phyloP scores from a whole-genome alignment of 2,113 vertebrate genomes.

The Meles meles region DNA sequence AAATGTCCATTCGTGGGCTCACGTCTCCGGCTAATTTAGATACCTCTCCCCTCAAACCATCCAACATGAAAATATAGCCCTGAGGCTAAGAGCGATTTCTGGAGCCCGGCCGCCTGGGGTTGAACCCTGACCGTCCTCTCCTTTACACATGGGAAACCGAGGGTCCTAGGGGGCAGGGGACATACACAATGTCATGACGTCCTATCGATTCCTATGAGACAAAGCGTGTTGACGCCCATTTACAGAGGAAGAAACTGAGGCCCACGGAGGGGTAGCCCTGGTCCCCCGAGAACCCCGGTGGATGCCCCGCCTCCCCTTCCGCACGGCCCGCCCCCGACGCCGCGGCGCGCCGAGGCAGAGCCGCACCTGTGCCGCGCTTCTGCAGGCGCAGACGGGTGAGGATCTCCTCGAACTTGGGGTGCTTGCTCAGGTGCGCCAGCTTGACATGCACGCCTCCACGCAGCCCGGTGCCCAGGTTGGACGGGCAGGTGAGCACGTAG shows the following conservation, averaged over 20 bases:
- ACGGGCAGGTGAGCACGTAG: constrained; percentile 95
- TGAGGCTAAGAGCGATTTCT: background rate
- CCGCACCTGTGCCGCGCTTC: constrained; percentile 95
- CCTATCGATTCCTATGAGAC: background rate
- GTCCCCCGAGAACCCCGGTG: too few species aligned
- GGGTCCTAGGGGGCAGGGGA: background rate
- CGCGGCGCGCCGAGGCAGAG: background rate
- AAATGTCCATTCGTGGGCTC: background rate
- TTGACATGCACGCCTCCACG: constrained; percentile 95
- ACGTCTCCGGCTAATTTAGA: background rate
- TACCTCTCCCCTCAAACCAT: background rate
- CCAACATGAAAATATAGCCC: background rate
- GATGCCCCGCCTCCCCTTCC: background rate
- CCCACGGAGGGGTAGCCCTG: background rate
- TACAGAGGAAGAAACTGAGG: background rate
- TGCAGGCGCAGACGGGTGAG: constrained; percentile 94
- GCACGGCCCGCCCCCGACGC: background rate
- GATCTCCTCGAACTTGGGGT: constrained; percentile 94
- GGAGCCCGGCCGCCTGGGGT: background rate
- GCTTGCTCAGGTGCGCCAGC: constrained; percentile 92
- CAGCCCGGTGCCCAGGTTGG: constrained; percentile 95
- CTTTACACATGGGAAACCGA: background rate
- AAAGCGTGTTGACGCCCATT: background rate
- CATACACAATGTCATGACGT: background rate
- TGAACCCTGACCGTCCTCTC: background rate